A percentile compares a stretch with the other conserved stretches of the same genome.
These are phyloP conservation scores for Coenonympha glycerion DNA, from an alignment of 2,888 invertebrate genomes.

Conservation along the genomic window DNA sequence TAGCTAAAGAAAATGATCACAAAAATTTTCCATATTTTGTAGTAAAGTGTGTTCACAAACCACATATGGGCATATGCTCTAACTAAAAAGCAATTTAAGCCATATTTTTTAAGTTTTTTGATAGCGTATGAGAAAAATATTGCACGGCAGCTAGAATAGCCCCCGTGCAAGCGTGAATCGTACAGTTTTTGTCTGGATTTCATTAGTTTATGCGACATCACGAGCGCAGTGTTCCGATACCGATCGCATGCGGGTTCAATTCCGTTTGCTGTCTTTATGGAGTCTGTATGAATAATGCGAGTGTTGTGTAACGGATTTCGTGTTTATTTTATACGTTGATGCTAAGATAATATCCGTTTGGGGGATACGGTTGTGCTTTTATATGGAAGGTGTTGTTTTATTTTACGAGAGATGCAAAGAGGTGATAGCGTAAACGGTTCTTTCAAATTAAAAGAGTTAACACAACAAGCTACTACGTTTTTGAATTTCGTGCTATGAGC, in stretches of 20 bases:
- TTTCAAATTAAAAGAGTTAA: not conserved
- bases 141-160: constrained; percentile 36
- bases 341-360: constrained; percentile 4
- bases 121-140: constrained; percentile 8
- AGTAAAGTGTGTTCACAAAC: too few relatives aligned
- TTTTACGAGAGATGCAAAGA: not conserved
- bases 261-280: constrained; percentile 34
- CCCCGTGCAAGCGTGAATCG: constrained; percentile 29
- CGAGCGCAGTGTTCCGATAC: constrained; percentile 50
- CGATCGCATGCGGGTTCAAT: constrained; percentile 66
- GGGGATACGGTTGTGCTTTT: not conserved
- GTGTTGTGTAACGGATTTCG: constrained; percentile 40
- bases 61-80: too few relatives aligned
- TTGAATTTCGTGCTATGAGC: too few relatives aligned
- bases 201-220: constrained; percentile 59
- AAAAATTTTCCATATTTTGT: too few relatives aligned
- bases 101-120: not conserved
- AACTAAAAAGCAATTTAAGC: not conserved
- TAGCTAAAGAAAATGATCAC: too few relatives aligned
- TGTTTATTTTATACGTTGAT: constrained; percentile 16
- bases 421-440: not conserved
- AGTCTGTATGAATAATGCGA: constrained; percentile 33
- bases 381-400: not conserved
- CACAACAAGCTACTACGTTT: too few relatives aligned
- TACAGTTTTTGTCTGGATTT: constrained; percentile 35